Evolutionary conservation across 2,888 invertebrate genomes (phyloP).

Genomic region (Dynastes tityus): DNA sequence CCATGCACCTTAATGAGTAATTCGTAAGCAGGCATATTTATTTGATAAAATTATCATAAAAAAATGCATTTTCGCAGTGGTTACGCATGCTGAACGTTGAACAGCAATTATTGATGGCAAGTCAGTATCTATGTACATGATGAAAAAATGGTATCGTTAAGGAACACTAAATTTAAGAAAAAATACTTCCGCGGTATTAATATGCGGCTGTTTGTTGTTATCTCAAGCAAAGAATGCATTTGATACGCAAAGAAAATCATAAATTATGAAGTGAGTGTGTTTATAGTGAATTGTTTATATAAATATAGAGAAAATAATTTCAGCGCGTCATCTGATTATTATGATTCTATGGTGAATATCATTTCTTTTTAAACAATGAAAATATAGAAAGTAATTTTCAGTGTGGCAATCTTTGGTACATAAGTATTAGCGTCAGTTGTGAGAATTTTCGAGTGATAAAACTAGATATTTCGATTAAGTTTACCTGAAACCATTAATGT

Average conservation of each 20-base stretch:
- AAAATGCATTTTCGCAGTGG: slow-evolving; percentile 13
- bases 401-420: background rate
- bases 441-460: background rate
- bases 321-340: background rate
- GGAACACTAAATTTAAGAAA: background rate
- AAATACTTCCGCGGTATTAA: background rate
- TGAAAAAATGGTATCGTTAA: background rate
- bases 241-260: background rate
- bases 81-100: too few relatives aligned
- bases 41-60: slow-evolving; percentile 28
- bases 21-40: slow-evolving; percentile 1
- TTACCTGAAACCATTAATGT: background rate
- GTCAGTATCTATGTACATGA: background rate
- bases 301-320: background rate
- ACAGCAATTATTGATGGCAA: background rate
- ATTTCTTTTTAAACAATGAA: background rate
- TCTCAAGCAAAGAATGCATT: background rate
- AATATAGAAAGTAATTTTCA: background rate
- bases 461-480: slow-evolving; percentile 9
- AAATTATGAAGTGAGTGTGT: too few relatives aligned
- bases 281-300: background rate
- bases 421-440: background rate
- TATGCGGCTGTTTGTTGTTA: background rate
- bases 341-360: background rate
- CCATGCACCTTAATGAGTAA: slow-evolving; percentile 10